These are phyloP conservation scores for Spongia lamella DNA, from an alignment of 37 sponge, comb jelly and placozoan genomes.

Conservation along the genomic window DNA sequence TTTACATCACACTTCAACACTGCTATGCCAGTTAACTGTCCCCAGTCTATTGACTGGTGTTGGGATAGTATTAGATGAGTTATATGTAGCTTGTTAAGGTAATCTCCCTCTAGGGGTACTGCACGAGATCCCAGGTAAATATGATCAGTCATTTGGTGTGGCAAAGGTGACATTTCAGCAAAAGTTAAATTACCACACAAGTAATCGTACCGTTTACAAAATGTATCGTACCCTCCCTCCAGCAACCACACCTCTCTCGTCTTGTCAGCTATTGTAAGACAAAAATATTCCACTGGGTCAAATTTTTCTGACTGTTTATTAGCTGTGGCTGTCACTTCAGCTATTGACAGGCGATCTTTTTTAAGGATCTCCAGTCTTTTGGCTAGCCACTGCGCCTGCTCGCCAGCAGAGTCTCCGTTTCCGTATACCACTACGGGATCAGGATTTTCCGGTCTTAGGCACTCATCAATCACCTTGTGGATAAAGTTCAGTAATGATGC, in stretches of 20 bases:
- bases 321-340: background rate
- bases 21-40: conserved; percentile 23
- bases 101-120: conserved; percentile 16
- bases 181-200: conserved; percentile 50
- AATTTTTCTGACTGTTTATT: conserved; percentile 22
- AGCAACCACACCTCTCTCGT: conserved; percentile 60
- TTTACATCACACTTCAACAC: conserved; percentile 43
- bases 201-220: conserved; percentile 45
- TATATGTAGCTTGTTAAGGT: conserved; percentile 37
- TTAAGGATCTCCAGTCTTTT: conserved; percentile 28
- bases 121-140: conserved; percentile 61
- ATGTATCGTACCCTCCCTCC: conserved; percentile 57
- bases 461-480: conserved; percentile 24
- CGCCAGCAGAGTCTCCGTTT: conserved; percentile 14
- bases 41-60: conserved; percentile 44
- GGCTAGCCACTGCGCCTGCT: conserved; percentile 46
- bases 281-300: conserved; percentile 57
- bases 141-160: conserved; percentile 50
- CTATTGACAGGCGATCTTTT: conserved; percentile 18
- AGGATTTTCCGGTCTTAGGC: conserved; percentile 61
- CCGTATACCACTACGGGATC: conserved; percentile 74
- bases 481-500: conserved; percentile 31
- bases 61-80: conserved; percentile 59
- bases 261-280: conserved; percentile 49
- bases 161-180: conserved; percentile 56